phyloP scores from a whole-genome alignment of 2,888 invertebrate genomes.

The Oeneis ivallda region DNA sequence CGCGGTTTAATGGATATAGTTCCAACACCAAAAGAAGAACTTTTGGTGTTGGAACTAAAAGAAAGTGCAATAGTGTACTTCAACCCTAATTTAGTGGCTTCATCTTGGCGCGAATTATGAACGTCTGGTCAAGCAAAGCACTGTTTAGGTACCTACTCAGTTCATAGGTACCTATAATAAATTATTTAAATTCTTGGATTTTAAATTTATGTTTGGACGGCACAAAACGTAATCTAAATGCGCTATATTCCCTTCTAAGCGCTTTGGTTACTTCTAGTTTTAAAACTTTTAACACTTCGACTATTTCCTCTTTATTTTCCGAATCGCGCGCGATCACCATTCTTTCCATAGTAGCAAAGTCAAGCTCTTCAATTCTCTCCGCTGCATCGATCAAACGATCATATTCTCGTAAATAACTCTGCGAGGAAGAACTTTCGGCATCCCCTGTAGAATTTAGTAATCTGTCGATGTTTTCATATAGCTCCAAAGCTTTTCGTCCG shows the following conservation, averaged over 20 bases:
- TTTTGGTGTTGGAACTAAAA: no score
- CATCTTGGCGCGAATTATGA: slow-evolving; percentile 56
- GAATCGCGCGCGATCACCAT: slow-evolving; percentile 60
- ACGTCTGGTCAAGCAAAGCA: slow-evolving; percentile 48
- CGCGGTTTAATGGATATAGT: no score
- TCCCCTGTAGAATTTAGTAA: slow-evolving; percentile 60
- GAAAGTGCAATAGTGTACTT: background rate
- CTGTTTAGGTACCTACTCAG: slow-evolving; percentile 34
- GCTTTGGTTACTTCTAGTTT: slow-evolving; percentile 70
- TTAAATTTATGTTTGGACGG: slow-evolving; percentile 49
- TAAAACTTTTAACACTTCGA: slow-evolving; percentile 59
- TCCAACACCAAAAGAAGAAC: no score
- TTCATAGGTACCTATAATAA: slow-evolving; percentile 16
- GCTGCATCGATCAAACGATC: slow-evolving; percentile 66
- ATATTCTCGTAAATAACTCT: slow-evolving; percentile 58
- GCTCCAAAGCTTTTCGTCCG: slow-evolving; percentile 63
- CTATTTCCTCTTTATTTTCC: slow-evolving; percentile 62
- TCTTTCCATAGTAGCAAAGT: slow-evolving; percentile 70
- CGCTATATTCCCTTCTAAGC: slow-evolving; percentile 65
- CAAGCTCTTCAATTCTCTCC: slow-evolving; percentile 69
- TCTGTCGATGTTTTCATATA: slow-evolving; percentile 71
- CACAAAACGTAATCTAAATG: slow-evolving; percentile 65
- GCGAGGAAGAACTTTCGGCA: slow-evolving; percentile 58
- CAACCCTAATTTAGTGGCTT: background rate
- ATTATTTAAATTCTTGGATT: no score